Base-by-base conservation (phyloP, 1,140 invertebrate genomes). In the Drosophila novamexicana region DNA sequence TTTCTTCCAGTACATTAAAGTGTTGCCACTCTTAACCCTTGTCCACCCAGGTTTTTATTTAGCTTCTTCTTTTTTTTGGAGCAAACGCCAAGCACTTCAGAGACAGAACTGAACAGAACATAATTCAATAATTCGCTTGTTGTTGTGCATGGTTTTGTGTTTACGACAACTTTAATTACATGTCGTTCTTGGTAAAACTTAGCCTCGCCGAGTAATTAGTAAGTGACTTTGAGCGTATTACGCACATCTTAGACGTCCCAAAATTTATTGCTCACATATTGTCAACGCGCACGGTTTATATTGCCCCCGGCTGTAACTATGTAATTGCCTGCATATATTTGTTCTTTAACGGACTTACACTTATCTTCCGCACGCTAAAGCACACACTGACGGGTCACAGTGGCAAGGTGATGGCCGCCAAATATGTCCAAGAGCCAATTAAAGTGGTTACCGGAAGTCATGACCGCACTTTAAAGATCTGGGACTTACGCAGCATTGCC, bases 301-400 rank as follows among this genome's bases (percentile, higher is more conserved):
- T 49, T 10, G 10, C 32, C 14, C 32, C 50, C 4, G 22, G 22
- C 22, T 29, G 22, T 29, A 29, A 29, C 22, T 29, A 29, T 29
- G 22, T 29, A 29, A 29, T 29, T 29, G 22, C 4, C 4, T 29
- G 22, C 22, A 29, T 29, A 36, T 12, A 14, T 34, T 34, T 14
- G 29, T 64, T 47, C 56, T 64, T 62, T 75, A 83, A 84, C 77
- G 56, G 73, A 50, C 37, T 69, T 50, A n/a, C 36, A 36, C 74
- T 62, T 63, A 64, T 79, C 57, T 36, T 65, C 57, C 44, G 52
- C 12, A 70, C 40, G 10, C 57, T 93, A 93, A 95, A 99, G 97
- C 97, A 98, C 92, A 99, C 98, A 36, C 93, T 99, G 77, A 99
- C 98, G 59, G 98, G 98, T 52, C 98, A 99, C 93, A 97, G 96